Conservation (phyloP, 2,888 invertebrate genomes). For the Rhynchonema sp. region DNA sequence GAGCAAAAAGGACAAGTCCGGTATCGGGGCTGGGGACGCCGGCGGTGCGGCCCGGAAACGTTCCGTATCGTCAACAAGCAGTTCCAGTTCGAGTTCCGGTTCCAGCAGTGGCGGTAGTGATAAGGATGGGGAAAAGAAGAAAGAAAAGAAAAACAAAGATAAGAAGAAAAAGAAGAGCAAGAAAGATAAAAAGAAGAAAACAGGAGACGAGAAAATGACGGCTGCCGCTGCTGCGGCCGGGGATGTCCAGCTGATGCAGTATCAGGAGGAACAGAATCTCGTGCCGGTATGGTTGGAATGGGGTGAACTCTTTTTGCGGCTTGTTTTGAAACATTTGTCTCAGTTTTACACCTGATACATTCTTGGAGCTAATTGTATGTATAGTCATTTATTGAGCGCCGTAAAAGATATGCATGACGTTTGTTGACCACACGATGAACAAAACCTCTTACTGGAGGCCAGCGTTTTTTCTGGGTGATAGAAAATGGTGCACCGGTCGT, state of each 20-base stretch:
- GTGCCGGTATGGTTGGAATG: too few species aligned
- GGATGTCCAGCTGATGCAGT: too few species aligned
- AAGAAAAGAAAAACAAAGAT: conserved; percentile 18
- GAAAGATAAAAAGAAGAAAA: conserved; percentile 7
- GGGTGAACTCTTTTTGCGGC: too few species aligned
- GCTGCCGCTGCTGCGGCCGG: not conserved
- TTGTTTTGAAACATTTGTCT: too few species aligned
- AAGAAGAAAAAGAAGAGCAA: conserved; percentile 28
- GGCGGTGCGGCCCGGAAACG: not conserved
- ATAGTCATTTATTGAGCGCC: too few species aligned
- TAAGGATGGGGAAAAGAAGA: conserved; percentile 6
- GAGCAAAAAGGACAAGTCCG: not conserved
- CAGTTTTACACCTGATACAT: too few species aligned
- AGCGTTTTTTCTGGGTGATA: too few species aligned
- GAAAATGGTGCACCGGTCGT: not conserved
- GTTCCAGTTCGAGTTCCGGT: not conserved
- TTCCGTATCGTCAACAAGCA: not conserved
- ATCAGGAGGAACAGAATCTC: not conserved
- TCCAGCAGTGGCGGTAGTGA: not conserved
- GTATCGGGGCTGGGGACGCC: not conserved
- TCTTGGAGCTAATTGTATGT: too few species aligned
- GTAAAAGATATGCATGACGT: too few species aligned
- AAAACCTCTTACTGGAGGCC: too few species aligned
- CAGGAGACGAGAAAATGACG: not conserved
- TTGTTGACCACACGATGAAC: too few species aligned